Base-by-base conservation (phyloP, 2,797 vertebrate species). In the Aphelocoma californica region DNA sequence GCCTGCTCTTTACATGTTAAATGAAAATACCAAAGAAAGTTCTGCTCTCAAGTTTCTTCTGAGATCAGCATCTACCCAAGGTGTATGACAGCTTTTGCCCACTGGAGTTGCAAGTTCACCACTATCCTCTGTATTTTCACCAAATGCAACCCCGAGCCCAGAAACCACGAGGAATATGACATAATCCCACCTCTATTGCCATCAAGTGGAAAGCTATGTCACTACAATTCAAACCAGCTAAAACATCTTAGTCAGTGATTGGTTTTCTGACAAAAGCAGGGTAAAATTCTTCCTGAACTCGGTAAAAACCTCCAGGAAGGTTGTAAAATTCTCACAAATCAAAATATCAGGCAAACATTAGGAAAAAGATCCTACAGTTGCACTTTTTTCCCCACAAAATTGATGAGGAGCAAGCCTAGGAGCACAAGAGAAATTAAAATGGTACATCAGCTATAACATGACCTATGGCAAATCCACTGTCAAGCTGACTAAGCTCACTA, bases 181-280 rank as follows among this genome's bases (percentile, higher is more conserved):
- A 71, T 91, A 95, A 80, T 61, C 57, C 84, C 80, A 95, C 31
- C 91, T 91, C 92, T 94, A 42, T 45, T 88, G 95, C 92, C 95
- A 96, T 88, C 96, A 92, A 92, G 94, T 95, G 92, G 96, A 96
- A 93, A 96, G 8, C 34, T 48, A 26, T 50, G 69, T 86, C 87
- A 94, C 89, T 96, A 66, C 94, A 96, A 36, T 44, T 87, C 3
- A 2, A 60, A 83, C 10, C 25, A 87, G 47, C 7, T 60, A 14
- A 51, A 87, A 15, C 6, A 53, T 19, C 14, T 32, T 9, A 5
- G 17, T 40, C 53, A 40, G 18, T 10, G 12, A 84, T 1, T 31
- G 14, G 11, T 57, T 83, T 83, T 51, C 36, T 42, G 18, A 82
- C 25, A 91, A 42, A 0, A 89, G 11, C 17, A 64, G 54, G 28